Conservation (phyloP, 2,888 invertebrate species). For the Stenodema calcarata region DNA sequence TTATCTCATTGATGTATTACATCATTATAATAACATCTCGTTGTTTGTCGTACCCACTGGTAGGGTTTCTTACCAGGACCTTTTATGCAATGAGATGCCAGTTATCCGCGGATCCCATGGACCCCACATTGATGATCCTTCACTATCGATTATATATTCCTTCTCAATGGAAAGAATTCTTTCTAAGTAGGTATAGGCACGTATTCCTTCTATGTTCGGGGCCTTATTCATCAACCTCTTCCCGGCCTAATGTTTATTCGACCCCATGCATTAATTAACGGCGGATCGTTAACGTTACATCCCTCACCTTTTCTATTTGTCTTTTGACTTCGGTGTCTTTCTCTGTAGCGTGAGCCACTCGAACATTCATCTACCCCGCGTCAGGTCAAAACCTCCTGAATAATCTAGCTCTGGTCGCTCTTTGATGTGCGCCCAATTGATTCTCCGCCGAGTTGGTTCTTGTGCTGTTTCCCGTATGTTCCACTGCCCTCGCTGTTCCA, state of each 20-base stretch:
- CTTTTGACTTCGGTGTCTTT: background rate
- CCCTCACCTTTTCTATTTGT: too few species aligned
- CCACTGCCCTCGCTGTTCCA: background rate
- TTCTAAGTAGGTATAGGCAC: too few species aligned
- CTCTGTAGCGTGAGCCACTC: background rate
- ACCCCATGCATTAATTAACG: background rate
- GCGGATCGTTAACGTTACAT: background rate
- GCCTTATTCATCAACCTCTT: background rate
- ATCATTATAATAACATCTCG: too few species aligned
- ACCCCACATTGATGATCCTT: too few species aligned
- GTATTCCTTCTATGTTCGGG: background rate
- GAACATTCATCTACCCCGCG: constrained; percentile 7
- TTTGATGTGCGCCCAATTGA: background rate
- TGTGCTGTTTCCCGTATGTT: too few species aligned
- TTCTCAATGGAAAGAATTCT: too few species aligned
- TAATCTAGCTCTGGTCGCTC: background rate
- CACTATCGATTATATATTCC: too few species aligned
- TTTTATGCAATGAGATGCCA: too few species aligned
- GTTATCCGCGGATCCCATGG: too few species aligned
- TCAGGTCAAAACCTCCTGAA: background rate
- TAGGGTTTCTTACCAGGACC: too few species aligned
- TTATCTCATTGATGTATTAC: too few species aligned
- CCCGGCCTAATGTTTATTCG: background rate
- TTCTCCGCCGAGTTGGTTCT: background rate
- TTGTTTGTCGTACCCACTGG: too few species aligned